Evolutionary conservation across 2,888 invertebrate genomes (phyloP).

Genomic region (Eupsilia transversa): DNA sequence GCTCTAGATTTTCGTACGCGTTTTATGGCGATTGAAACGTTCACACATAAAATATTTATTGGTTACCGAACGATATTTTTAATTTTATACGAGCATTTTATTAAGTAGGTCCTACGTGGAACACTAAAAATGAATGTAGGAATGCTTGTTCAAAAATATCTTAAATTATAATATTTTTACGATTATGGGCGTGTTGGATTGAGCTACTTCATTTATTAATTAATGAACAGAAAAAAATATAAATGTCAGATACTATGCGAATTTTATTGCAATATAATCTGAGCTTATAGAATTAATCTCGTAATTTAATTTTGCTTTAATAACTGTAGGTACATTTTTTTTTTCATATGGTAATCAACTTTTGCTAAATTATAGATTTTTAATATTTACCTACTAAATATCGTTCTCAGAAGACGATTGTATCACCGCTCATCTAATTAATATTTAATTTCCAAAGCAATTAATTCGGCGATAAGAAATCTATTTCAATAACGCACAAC

Average conservation of each 20-base stretch:
- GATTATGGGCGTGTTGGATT: constrained; percentile 14
- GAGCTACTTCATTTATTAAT: constrained; percentile 25
- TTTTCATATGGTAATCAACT: neutral
- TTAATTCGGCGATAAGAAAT: constrained; percentile 57
- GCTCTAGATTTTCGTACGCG: constrained; percentile 68
- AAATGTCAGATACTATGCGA: constrained; percentile 5
- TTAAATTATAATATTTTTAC: constrained; percentile 37
- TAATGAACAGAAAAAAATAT: constrained; percentile 6
- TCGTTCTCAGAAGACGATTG: constrained; percentile 26
- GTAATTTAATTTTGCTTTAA: neutral
- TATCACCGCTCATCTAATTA: constrained; percentile 34
- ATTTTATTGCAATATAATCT: constrained; percentile 32
- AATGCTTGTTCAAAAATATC: constrained; percentile 30
- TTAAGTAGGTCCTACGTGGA: constrained; percentile 54
- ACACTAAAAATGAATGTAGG: constrained; percentile 42
- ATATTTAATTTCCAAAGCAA: constrained; percentile 55
- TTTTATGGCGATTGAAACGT: constrained; percentile 70
- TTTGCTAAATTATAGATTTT: neutral
- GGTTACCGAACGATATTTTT: constrained; percentile 61
- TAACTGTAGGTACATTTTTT: neutral
- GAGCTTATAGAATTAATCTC: neutral
- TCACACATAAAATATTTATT: constrained; percentile 71
- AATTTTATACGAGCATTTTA: constrained; percentile 57
- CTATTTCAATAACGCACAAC: constrained; percentile 40
- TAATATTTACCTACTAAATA: neutral